Conservation (phyloP, 2,797 vertebrate species). For the Lithobates sylvaticus region DNA sequence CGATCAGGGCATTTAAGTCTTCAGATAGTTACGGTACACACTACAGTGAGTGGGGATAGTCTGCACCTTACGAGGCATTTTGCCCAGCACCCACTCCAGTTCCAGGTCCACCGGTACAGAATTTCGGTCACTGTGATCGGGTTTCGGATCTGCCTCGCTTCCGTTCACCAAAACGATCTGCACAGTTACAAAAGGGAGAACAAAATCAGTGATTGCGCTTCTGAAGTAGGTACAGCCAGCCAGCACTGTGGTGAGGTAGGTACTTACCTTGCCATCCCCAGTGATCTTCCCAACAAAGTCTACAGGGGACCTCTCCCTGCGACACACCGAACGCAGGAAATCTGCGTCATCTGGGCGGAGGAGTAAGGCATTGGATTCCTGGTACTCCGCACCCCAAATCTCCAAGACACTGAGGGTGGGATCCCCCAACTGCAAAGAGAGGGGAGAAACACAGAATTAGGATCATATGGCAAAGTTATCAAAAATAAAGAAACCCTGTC, state of each 20-base stretch:
- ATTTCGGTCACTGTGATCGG: constrained; percentile 60
- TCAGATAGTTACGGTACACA: too few relatives aligned
- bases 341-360: constrained; percentile 73
- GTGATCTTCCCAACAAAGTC: constrained; percentile 89
- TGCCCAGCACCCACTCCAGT: constrained; percentile 92
- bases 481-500: too few relatives aligned
- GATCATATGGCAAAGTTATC: too few relatives aligned
- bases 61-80: constrained; percentile 90
- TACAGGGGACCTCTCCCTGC: constrained; percentile 86
- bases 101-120: constrained; percentile 85
- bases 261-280: constrained; percentile 83
- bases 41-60: too few relatives aligned
- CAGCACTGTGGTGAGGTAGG: not conserved
- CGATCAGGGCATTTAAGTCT: too few relatives aligned
- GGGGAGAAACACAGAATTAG: not conserved
- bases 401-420: constrained; percentile 91
- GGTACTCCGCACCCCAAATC: constrained; percentile 95
- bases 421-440: constrained; percentile 82
- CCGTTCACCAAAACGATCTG: constrained; percentile 89
- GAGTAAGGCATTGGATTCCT: constrained; percentile 92
- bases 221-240: not conserved
- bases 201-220: not conserved
- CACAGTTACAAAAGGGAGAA: too few relatives aligned
- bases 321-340: constrained; percentile 82
- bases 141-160: constrained; percentile 31